A percentile compares a stretch with the other conserved stretches of the same genome.
These are phyloP conservation scores for Temnothorax curvispinosus DNA, from an alignment of 1,140 invertebrate species.

Conservation along the genomic window DNA sequence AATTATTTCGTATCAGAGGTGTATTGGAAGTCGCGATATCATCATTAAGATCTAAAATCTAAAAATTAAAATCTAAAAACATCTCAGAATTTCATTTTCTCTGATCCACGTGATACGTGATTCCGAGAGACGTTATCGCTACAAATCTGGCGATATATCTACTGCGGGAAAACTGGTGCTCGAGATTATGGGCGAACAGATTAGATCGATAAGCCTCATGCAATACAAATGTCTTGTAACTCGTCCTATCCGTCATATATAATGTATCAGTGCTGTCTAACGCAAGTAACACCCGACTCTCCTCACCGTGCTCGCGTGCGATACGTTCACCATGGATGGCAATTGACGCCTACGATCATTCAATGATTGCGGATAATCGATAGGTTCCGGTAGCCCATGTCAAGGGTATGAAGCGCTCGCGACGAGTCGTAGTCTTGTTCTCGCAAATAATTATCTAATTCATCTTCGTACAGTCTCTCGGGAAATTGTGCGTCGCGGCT, in stretches of 20 bases:
- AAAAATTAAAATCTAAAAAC: neutral
- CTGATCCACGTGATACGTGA: neutral
- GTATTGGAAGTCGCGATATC: neutral
- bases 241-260: neutral
- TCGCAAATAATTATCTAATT: slow-evolving; percentile 47
- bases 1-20: neutral
- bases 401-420: neutral
- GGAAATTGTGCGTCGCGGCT: neutral
- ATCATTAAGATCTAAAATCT: neutral
- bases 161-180: neutral
- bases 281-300: neutral
- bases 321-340: neutral
- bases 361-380: slow-evolving; percentile 37
- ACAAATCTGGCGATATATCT: slow-evolving; percentile 1
- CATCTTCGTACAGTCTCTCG: neutral
- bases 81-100: slow-evolving; percentile 5
- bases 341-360: slow-evolving; percentile 54
- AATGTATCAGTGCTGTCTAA: neutral
- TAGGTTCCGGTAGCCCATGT: slow-evolving; percentile 43
- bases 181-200: neutral
- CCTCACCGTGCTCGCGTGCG: neutral
- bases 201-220: slow-evolving; percentile 1
- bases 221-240: neutral
- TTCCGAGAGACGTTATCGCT: slow-evolving; percentile 7
- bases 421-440: neutral